A percentile compares a stretch with the other conserved stretches of the same genome.
Conservation (phyloP, 2,113 vertebrate species). For the Miniopterus natalensis region DNA sequence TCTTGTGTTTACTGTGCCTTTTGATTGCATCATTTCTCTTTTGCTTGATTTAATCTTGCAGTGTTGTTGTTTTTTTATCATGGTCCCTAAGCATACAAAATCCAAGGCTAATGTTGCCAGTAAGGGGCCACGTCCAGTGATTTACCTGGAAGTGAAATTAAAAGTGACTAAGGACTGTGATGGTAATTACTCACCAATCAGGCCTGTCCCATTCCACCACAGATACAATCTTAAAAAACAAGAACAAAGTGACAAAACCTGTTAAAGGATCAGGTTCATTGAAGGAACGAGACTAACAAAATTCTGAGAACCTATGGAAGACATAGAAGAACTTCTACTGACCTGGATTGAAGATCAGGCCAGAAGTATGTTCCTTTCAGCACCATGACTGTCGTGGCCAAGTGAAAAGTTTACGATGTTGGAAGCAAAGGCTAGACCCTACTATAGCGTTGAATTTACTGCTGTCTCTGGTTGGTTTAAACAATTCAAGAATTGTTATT, state of each 20-base stretch:
- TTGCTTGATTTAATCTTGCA: not conserved
- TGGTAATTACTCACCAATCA: not conserved
- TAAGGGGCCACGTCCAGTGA: not conserved
- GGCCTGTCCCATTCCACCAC: not conserved
- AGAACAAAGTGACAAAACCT: not conserved
- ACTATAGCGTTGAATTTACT: not conserved
- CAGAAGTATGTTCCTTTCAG: not conserved
- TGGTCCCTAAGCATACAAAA: not conserved
- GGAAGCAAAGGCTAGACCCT: not conserved
- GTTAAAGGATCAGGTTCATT: not conserved
- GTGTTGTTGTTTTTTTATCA: not conserved
- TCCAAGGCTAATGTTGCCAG: not conserved
- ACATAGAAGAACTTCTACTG: not conserved
- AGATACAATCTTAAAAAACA: not conserved
- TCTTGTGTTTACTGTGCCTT: not conserved
- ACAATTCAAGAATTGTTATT: not conserved
- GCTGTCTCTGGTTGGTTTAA: not conserved
- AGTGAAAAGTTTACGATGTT: not conserved
- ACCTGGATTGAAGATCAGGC: not conserved
- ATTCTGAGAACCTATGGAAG: not conserved
- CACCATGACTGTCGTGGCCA: not conserved
- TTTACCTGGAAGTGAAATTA: not conserved
- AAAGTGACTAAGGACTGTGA: not conserved
- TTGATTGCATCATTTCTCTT: not conserved
- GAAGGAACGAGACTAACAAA: not conserved